These are phyloP conservation scores for Arion vulgaris DNA, from an alignment of 1,140 invertebrate genomes.

Conservation along the genomic window DNA sequence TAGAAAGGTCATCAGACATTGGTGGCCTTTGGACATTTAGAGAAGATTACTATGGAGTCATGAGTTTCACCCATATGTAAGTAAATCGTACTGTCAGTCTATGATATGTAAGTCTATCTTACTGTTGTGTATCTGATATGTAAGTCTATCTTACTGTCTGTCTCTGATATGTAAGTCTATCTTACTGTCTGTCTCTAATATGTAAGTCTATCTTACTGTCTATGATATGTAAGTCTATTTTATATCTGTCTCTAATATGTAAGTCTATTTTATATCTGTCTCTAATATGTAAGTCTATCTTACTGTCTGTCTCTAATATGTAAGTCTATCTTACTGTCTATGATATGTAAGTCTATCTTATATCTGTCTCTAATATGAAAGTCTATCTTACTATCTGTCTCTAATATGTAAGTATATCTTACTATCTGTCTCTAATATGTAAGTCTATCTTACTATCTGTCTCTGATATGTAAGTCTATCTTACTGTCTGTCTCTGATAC, in stretches of 20 bases:
- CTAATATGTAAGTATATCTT: no score
- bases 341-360: neutral
- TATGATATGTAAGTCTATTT: neutral
- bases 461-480: neutral
- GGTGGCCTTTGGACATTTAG: constrained; percentile 69
- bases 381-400: neutral
- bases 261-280: no score
- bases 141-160: no score
- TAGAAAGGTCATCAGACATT: constrained; percentile 65
- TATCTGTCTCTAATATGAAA: no score
- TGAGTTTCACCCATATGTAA: constrained; percentile 72
- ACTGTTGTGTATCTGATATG: no score
- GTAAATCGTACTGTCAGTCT: constrained; percentile 49
- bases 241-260: no score
- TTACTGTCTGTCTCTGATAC: constrained; percentile 21
- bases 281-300: no score
- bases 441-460: constrained; percentile 41
- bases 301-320: constrained; percentile 71
- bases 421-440: constrained; percentile 72
- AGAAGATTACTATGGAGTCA: constrained; percentile 70
- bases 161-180: no score
- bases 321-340: constrained; percentile 50
- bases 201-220: constrained; percentile 60
- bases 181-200: constrained; percentile 68
- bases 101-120: neutral